Base-by-base conservation (phyloP, 2,888 invertebrate species). In the Poecilobothrus nobilitatus region DNA sequence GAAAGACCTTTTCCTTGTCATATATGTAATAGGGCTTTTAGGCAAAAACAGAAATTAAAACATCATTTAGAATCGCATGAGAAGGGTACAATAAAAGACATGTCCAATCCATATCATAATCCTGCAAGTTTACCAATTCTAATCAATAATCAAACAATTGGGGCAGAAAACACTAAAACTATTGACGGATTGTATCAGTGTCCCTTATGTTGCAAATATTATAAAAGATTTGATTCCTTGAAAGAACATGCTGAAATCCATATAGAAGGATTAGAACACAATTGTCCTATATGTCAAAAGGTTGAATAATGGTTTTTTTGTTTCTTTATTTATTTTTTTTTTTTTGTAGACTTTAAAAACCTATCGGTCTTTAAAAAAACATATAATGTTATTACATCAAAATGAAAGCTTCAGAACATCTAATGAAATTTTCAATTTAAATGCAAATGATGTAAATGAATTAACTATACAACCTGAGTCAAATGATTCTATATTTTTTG, bases 1-100 rank as follows among this genome's bases (percentile, higher is more conserved):
- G 92, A 89, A 73, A 85, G 91, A 68, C 94, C 94, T 0, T 94
- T 92, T 77, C 84, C 88, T 21, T 94, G 94, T 80, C 87, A 88
- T 74, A 92, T 94, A 69, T 76, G 77, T 73, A 22, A 22, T 5
- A 65, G 20, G 18, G 53, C 66, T 15, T 3, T 61, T 66, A 4
- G 22, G 6, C 1, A 18, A 7, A 18, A 20, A n/a, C 22, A 64
- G 4, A 7, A n/a, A 6, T 20, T 65, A 3, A 34, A 33, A 22
- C 20, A 62, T 62, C 62, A 33, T 65, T 53, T 44, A 65, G 34
- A 20, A 18, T 68, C 21, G 12, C 27, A 18, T 33, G 20, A 20
- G 34, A 10, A 66, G n/a, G 37, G 62, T 7, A 62, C 62, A 10
- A 9, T 61, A 53, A 34, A 20, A 9, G 10, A n/a, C 66, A n/a